A percentile compares a stretch with the other conserved stretches of the same genome.
These are phyloP conservation scores for Propithecus perrieri DNA, from an alignment of 2,797 vertebrate genomes.

Conservation along the genomic window DNA sequence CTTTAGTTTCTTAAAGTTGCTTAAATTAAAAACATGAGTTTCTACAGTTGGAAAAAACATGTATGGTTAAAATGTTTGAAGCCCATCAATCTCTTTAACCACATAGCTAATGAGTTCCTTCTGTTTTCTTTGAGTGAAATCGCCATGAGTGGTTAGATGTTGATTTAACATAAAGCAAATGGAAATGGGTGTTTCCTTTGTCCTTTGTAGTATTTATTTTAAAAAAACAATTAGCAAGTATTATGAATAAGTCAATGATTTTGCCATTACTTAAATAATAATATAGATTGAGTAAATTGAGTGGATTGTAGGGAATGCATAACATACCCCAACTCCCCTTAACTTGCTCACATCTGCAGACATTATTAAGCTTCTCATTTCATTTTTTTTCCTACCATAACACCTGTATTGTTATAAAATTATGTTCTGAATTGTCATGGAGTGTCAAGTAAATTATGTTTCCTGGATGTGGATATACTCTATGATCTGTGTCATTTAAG, in stretches of 20 bases:
- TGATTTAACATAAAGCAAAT: conserved; percentile 93
- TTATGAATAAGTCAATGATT: conserved; percentile 84
- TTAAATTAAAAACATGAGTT: conserved; percentile 90
- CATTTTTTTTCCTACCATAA: conserved; percentile 72
- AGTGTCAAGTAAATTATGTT: conserved; percentile 63
- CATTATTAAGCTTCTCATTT: conserved; percentile 75
- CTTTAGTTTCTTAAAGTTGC: conserved; percentile 83
- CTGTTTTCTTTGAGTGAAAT: conserved; percentile 91
- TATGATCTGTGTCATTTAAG: conserved; percentile 24
- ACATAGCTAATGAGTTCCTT: conserved; percentile 89
- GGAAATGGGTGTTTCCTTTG: conserved; percentile 89
- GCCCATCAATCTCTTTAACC: conserved; percentile 90
- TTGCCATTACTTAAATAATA: conserved; percentile 84
- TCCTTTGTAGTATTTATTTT: conserved; percentile 85
- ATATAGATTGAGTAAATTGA: conserved; percentile 81
- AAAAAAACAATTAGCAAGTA: conserved; percentile 87
- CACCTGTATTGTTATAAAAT: conserved; percentile 74
- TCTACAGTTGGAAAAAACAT: conserved; percentile 86
- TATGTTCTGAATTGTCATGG: conserved; percentile 65
- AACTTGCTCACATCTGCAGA: conserved; percentile 82
- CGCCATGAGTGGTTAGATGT: conserved; percentile 89
- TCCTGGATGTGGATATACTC: conserved; percentile 32
- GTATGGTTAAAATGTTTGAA: conserved; percentile 89
- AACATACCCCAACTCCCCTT: conserved; percentile 76
- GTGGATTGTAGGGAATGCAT: conserved; percentile 77